Percentiles rank a stretch among this genome's conserved stretches.
Conservation (phyloP, 2,113 vertebrate species). For the Pagrus major region DNA sequence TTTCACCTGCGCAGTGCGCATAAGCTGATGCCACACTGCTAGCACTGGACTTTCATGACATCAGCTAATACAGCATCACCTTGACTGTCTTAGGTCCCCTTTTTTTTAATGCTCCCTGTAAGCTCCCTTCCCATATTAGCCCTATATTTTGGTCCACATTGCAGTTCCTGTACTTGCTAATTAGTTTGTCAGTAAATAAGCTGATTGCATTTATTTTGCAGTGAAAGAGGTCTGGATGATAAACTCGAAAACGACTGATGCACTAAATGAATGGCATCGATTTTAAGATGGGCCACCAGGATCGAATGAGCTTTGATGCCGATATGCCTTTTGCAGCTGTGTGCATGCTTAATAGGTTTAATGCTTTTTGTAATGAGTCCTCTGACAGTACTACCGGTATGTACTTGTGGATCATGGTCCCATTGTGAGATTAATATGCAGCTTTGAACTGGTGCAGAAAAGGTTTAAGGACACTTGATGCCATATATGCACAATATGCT, state of each 20-base stretch:
- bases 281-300: constrained; percentile 6
- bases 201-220: background rate
- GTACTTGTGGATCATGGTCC: background rate
- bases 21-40: background rate
- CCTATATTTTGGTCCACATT: background rate
- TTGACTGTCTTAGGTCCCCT: background rate
- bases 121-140: background rate
- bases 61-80: background rate
- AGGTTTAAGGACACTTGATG: background rate
- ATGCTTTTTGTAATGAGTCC: background rate
- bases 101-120: background rate
- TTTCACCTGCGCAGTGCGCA: background rate
- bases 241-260: constrained; percentile 5
- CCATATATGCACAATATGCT: background rate
- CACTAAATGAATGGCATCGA: background rate
- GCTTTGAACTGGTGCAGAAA: background rate
- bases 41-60: background rate
- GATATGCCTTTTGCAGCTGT: background rate
- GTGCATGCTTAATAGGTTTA: background rate
- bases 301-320: background rate
- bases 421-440: background rate
- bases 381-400: background rate
- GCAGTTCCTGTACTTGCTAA: background rate
- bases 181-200: constrained; percentile 14
- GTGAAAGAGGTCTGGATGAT: background rate